Percentiles rank a stretch among this genome's conserved stretches.
Evolutionary conservation across 2,888 invertebrate species (phyloP).

Genomic region (Cataglyphis altisquamis): DNA sequence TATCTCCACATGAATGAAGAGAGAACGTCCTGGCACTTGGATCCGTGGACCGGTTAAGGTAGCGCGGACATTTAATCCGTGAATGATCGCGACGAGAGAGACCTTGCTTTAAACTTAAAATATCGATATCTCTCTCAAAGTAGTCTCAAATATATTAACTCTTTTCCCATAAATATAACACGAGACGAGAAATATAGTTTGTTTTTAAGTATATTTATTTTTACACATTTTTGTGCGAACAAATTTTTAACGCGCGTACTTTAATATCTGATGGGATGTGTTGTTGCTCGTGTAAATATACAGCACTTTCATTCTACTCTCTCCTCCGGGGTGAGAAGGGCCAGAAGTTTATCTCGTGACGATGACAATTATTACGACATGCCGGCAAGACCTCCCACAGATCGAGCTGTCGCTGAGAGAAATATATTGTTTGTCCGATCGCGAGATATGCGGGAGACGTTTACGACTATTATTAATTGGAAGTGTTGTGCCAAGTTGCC

Average conservation of each 20-base stretch:
- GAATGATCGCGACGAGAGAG: slow-evolving; percentile 27
- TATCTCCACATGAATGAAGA: slow-evolving; percentile 78
- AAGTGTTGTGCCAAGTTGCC: slow-evolving; percentile 71
- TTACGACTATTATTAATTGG: slow-evolving; percentile 75
- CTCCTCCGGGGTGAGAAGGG: background rate
- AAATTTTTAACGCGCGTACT: background rate
- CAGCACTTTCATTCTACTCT: background rate
- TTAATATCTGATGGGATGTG: background rate
- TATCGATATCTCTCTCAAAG: background rate
- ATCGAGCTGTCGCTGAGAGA: slow-evolving; percentile 66
- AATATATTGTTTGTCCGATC: slow-evolving; percentile 67
- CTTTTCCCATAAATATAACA: background rate
- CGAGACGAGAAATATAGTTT: background rate
- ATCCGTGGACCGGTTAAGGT: slow-evolving; percentile 48
- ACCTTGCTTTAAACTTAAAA: background rate
- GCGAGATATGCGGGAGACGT: slow-evolving; percentile 62
- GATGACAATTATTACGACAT: slow-evolving; percentile 46
- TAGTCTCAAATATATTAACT: background rate
- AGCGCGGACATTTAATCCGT: slow-evolving; percentile 14
- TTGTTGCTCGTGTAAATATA: background rate
- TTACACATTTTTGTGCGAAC: background rate
- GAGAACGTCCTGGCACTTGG: slow-evolving; percentile 60
- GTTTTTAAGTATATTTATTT: background rate
- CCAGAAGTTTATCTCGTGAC: background rate
- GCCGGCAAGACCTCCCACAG: slow-evolving; percentile 63